A percentile compares a stretch with the other conserved stretches of the same genome.
These are phyloP conservation scores for Mesembrinibis cayennensis DNA, from an alignment of 2,113 vertebrate genomes.

Conservation along the genomic window DNA sequence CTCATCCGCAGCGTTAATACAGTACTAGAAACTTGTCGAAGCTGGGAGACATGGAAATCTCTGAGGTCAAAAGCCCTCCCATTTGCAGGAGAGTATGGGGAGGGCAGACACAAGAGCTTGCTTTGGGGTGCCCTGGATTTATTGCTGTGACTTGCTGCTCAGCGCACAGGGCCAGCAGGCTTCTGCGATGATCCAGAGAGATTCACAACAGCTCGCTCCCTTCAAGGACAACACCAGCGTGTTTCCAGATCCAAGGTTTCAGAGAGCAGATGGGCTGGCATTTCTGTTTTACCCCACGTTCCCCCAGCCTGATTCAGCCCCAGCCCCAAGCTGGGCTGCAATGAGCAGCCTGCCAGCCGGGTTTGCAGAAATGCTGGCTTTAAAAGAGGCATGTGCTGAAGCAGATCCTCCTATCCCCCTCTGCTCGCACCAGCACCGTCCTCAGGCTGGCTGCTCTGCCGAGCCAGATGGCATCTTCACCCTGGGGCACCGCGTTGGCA, in stretches of 20 bases:
- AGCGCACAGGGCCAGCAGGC: fast-evolving
- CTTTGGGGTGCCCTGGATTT: not conserved
- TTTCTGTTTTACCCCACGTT: not conserved
- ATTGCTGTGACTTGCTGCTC: not conserved
- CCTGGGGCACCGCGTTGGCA: not conserved
- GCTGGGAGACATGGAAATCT: not conserved
- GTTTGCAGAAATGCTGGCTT: not conserved
- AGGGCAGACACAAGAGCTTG: not conserved
- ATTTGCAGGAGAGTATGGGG: not conserved
- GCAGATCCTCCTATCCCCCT: not conserved
- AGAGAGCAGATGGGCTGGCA: not conserved
- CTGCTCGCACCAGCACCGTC: not conserved
- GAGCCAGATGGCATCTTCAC: not conserved
- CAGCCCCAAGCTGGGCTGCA: not conserved
- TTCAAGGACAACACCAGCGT: not conserved
- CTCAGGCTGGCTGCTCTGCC: not conserved
- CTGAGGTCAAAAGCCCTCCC: not conserved
- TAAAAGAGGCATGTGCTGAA: not conserved
- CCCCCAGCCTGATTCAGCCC: not conserved
- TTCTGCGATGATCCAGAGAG: not conserved
- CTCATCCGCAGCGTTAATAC: not conserved
- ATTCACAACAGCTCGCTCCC: not conserved
- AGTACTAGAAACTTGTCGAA: not conserved
- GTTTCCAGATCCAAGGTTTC: not conserved
- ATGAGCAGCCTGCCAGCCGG: not conserved